phyloP scores from a whole-genome alignment of 2,797 vertebrate species.

The Aratinga solstitialis region DNA sequence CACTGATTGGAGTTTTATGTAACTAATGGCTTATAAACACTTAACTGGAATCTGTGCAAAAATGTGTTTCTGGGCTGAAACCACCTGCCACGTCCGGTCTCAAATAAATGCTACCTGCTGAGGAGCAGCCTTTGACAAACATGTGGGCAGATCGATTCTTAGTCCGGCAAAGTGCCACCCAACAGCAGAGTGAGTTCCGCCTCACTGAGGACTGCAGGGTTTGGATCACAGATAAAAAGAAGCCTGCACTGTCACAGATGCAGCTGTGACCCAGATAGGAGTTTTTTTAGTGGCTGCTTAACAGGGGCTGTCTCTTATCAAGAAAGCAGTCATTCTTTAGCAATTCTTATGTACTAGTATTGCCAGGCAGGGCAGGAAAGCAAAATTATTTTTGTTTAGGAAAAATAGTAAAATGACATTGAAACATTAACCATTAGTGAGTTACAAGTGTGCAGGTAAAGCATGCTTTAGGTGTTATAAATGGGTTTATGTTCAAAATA shows the following conservation, averaged over 20 bases:
- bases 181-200: not conserved
- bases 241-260: not conserved
- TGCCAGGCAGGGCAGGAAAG: not conserved
- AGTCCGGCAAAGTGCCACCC: not conserved
- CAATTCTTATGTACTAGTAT: not conserved
- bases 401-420: not conserved
- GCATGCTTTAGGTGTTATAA: not conserved
- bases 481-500: not conserved
- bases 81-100: conserved; percentile 42
- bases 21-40: conserved; percentile 66
- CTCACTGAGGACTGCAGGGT: not conserved
- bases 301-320: not conserved
- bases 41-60: conserved; percentile 59
- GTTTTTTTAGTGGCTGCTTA: not conserved
- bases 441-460: not conserved
- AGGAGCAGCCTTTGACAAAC: conserved; percentile 30
- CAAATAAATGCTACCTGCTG: conserved; percentile 56
- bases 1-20: conserved; percentile 44
- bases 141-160: not conserved
- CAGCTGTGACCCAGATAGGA: not conserved
- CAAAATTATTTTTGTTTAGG: not conserved
- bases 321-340: not conserved
- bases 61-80: conserved; percentile 54
- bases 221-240: conserved; percentile 48
- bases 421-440: not conserved